Conservation (phyloP, 1,140 invertebrate species). For the Doryteuthis pealeii region DNA sequence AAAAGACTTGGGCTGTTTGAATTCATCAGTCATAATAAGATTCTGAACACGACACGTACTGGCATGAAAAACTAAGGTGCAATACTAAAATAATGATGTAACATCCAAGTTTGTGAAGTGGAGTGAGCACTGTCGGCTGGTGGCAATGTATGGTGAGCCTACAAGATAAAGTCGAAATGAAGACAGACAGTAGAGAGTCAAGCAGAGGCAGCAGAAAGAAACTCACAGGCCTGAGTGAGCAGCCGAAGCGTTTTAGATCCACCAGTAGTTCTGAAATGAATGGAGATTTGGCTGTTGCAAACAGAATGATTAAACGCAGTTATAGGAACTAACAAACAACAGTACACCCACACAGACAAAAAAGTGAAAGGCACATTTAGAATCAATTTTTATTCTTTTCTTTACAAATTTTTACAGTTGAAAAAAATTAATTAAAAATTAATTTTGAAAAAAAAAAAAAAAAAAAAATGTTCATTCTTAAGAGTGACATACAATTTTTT, state of each 20-base stretch:
- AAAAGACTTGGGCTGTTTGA: background rate
- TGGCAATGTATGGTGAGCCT: background rate
- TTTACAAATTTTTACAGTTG: too few species aligned
- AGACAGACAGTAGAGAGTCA: background rate
- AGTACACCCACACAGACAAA: background rate
- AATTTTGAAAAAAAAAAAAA: too few species aligned
- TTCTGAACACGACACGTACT: background rate
- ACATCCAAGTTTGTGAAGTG: background rate
- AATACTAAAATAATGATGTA: background rate
- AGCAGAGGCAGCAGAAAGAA: background rate
- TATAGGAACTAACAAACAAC: background rate
- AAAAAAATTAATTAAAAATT: too few species aligned
- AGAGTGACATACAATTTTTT: too few species aligned
- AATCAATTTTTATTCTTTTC: background rate
- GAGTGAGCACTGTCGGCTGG: background rate
- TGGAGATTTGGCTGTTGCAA: background rate
- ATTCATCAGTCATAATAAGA: background rate
- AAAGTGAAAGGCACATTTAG: background rate
- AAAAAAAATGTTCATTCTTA: too few species aligned
- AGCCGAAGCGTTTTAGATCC: constrained; percentile 4
- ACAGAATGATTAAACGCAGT: background rate
- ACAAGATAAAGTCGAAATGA: constrained; percentile 3
- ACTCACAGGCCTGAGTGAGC: constrained; percentile 10
- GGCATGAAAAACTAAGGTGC: constrained; percentile 7
- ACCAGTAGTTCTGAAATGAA: constrained; percentile 9